A percentile compares a stretch with the other conserved stretches of the same genome.
These are phyloP conservation scores for Parnassius mnemosyne DNA, from an alignment of 2,888 invertebrate species.

Conservation along the genomic window DNA sequence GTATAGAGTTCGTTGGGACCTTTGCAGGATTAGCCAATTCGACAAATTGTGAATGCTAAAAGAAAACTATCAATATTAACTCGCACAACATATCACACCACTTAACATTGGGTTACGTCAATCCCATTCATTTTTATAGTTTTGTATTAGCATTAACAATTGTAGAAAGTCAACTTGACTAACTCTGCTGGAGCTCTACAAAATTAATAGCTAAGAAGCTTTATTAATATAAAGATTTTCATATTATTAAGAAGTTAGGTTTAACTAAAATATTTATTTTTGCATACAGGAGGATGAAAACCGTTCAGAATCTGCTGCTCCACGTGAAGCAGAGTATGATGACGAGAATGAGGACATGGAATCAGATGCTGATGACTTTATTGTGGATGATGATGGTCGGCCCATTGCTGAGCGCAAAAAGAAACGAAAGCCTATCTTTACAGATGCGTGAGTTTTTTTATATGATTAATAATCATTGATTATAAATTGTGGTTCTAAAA, in stretches of 20 bases:
- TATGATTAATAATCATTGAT: not conserved
- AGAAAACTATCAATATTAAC: no score
- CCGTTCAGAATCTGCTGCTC: constrained; percentile 85
- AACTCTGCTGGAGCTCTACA: no score
- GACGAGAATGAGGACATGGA: constrained; percentile 90
- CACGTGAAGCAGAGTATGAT: constrained; percentile 84
- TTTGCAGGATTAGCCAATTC: no score
- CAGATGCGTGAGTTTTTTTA: constrained; percentile 87
- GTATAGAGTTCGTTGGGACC: no score
- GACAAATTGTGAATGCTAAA: no score
- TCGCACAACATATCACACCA: no score
- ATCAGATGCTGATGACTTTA: constrained; percentile 97
- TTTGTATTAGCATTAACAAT: no score
- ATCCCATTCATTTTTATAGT: not conserved
- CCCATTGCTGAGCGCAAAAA: constrained; percentile 91
- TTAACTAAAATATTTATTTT: not conserved
- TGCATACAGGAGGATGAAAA: constrained; percentile 86
- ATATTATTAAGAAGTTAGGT: not conserved
- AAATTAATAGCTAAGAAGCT: no score
- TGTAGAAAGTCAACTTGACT: no score
- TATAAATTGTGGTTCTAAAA: constrained; percentile 5
- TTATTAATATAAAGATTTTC: no score
- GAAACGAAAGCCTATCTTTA: constrained; percentile 89
- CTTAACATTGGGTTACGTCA: no score
- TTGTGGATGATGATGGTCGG: constrained; percentile 96